Evolutionary conservation across 2,797 vertebrate species (phyloP).

Genomic region (Cyprinella venusta): DNA sequence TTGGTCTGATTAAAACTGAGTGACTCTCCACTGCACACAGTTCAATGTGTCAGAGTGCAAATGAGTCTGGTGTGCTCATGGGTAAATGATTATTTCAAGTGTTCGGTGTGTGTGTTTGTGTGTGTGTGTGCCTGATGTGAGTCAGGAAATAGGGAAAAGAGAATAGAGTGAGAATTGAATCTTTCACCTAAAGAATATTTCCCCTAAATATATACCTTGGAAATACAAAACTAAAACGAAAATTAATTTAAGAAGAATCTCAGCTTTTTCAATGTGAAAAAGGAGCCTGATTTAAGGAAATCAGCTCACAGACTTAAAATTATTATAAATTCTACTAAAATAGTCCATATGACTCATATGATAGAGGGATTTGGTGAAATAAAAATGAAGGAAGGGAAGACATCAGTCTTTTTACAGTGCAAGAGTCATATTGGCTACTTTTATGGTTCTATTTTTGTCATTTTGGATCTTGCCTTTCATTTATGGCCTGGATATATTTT

Average conservation of each 20-base stretch:
- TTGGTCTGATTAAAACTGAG: constrained; percentile 40
- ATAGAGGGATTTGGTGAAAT: background rate
- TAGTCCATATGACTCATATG: background rate
- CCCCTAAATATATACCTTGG: background rate
- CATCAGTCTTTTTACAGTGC: background rate
- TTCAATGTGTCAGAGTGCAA: constrained; percentile 44
- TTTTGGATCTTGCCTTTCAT: background rate
- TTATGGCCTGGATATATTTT: background rate
- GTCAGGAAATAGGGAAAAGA: background rate
- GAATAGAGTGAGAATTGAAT: background rate
- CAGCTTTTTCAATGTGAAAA: background rate
- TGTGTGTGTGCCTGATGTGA: constrained; percentile 25
- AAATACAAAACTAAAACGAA: background rate
- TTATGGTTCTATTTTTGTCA: background rate
- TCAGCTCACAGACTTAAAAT: background rate
- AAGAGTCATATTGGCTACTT: background rate
- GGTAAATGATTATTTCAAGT: constrained; percentile 48
- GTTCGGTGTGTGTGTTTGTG: constrained; percentile 30
- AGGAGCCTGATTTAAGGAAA: background rate
- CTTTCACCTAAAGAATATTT: background rate
- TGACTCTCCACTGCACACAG: constrained; percentile 35
- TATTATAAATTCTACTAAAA: background rate
- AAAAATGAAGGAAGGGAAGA: background rate
- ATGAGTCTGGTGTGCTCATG: constrained; percentile 48
- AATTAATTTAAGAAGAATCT: background rate